Percentiles rank a stretch among this genome's conserved stretches.
These are phyloP conservation scores for Lochmaea crataegi DNA, from an alignment of 2,888 invertebrate genomes.

Conservation along the genomic window DNA sequence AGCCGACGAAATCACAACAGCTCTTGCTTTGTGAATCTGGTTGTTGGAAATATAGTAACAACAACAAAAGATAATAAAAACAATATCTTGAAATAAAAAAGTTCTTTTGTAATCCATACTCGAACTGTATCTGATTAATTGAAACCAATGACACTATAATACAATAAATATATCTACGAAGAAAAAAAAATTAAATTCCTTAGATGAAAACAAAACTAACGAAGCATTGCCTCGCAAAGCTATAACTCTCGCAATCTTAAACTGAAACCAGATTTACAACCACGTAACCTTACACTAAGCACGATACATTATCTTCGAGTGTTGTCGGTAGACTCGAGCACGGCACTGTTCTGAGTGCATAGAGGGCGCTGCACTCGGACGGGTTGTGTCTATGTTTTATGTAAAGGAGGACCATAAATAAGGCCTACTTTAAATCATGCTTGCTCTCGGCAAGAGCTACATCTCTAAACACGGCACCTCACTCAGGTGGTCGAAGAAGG, in stretches of 20 bases:
- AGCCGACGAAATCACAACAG: too few relatives aligned
- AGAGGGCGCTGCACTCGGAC: conserved; percentile 63
- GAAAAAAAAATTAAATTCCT: neutral
- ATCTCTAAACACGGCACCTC: conserved; percentile 61
- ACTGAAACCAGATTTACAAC: conserved; percentile 19
- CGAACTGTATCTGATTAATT: neutral
- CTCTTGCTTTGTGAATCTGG: too few relatives aligned
- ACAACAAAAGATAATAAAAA: too few relatives aligned
- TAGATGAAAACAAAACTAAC: neutral
- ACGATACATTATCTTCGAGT: conserved; percentile 14
- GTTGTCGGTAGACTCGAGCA: conserved; percentile 38
- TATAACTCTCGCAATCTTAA: conserved; percentile 2
- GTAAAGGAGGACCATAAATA: conserved; percentile 64
- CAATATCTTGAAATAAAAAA: neutral
- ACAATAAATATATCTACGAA: neutral
- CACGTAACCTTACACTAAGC: conserved; percentile 24
- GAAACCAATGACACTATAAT: neutral
- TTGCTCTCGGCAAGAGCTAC: conserved; percentile 59
- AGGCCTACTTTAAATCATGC: conserved; percentile 64
- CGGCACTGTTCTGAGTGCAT: conserved; percentile 52
- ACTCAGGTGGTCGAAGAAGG: conserved; percentile 59
- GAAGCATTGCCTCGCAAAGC: neutral
- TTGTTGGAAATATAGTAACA: too few relatives aligned
- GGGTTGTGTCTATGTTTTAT: conserved; percentile 63
- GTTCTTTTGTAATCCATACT: neutral